Base-by-base conservation (phyloP, 2,113 vertebrate genomes). In the Albula glossodonta region DNA sequence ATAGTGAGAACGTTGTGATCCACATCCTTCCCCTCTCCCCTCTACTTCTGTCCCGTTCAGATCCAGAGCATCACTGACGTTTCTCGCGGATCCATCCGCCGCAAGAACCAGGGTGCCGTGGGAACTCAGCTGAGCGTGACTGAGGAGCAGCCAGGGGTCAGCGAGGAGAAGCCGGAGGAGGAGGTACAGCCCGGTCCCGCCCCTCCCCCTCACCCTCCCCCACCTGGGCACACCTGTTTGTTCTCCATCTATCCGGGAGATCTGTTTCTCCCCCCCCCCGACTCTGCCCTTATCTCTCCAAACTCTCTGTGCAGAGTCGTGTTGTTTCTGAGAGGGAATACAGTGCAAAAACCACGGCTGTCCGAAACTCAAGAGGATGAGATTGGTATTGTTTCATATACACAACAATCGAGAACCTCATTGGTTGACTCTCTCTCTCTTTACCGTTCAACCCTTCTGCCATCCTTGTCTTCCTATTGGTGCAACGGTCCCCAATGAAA, bases 11-110 rank as follows among this genome's bases (percentile, higher is more conserved):
- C 31, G 31, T 41, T 41, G 31, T 41, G 31, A 41, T 41, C 31
- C 31, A 41, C 31, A 0, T 0, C 31, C 31, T 19, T 2, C 17
- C 60, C 60, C 60, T 22, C 60, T 2, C 50, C n/a, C 2, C 3
- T 4, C n/a, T 51, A 5, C 48, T 31, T 3, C 49, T 10, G 25
- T 49, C 4, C 5, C 10, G 5, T 19, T 25, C 93, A 99, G 98
- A 99, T 99, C 92, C 98, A 99, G 95, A 99, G 98, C 90, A 99
- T 99, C 92, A 97, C 98, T 0, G 98, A 99, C 6, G 98, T 97
- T 50, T 99, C 98, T 84, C 98, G 98, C 0, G 98, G 98, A 49
- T 99, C 98, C 1, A 99, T 99, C 90, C 96, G 98, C 74, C 97
- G 98, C 25, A 99, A 99, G 94, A 98, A 98, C 89, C 98, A 97